Evolutionary conservation across 2,888 invertebrate species (phyloP).

Genomic region (Apodemia duryi): DNA sequence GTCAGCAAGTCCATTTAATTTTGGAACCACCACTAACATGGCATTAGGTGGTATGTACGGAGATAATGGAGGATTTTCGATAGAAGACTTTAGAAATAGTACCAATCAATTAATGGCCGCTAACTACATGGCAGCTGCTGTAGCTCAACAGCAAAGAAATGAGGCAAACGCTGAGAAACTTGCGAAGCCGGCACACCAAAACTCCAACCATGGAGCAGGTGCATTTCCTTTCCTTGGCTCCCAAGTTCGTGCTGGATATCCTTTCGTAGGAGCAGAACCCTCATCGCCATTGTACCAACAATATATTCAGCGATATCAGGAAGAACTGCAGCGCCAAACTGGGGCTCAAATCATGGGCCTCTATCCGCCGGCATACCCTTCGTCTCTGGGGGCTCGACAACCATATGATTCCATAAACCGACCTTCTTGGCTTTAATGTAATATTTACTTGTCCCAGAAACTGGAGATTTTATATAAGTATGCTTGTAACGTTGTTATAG

Average conservation of each 20-base stretch:
- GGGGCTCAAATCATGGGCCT: conserved; percentile 82
- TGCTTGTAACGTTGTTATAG: conserved; percentile 54
- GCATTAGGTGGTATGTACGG: conserved; percentile 79
- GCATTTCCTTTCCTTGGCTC: conserved; percentile 80
- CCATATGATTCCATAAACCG: conserved; percentile 85
- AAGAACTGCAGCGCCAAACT: conserved; percentile 79
- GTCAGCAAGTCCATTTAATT: conserved; percentile 91
- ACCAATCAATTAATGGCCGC: conserved; percentile 81
- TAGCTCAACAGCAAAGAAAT: conserved; percentile 64
- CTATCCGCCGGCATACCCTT: conserved; percentile 83
- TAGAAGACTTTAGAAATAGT: conserved; percentile 82
- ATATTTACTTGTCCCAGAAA: conserved; percentile 22
- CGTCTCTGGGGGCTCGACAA: conserved; percentile 83
- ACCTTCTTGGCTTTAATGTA: conserved; percentile 83
- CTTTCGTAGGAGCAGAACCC: conserved; percentile 81
- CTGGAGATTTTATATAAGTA: conserved; percentile 23
- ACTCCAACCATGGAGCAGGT: conserved; percentile 55
- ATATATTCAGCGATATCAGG: conserved; percentile 82
- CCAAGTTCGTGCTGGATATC: conserved; percentile 80
- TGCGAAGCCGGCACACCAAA: conserved; percentile 72
- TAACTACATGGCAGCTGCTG: conserved; percentile 72
- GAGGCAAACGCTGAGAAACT: conserved; percentile 59
- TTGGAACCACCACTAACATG: conserved; percentile 84
- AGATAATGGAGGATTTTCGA: conserved; percentile 83
- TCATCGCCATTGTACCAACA: conserved; percentile 86